A percentile compares a stretch with the other conserved stretches of the same genome.
Evolutionary conservation across 2,113 vertebrate genomes (phyloP).

Genomic region (Spermophilus dauricus): DNA sequence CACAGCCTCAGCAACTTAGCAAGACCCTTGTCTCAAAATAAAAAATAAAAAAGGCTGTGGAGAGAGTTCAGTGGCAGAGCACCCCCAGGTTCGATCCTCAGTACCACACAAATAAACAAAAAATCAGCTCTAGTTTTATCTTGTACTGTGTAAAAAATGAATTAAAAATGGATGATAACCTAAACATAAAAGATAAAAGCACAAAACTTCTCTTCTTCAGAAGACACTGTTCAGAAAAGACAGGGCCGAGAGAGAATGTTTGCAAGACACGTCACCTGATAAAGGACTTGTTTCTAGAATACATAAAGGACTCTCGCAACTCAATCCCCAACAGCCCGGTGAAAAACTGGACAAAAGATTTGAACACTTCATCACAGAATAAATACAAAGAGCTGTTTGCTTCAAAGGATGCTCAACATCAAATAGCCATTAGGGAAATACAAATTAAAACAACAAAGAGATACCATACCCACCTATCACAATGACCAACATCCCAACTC

Average conservation of each 20-base stretch:
- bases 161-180: background rate
- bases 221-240: background rate
- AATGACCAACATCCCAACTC: background rate
- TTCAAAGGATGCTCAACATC: background rate
- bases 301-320: background rate
- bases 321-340: background rate
- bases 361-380: background rate
- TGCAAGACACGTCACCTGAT: background rate
- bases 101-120: background rate
- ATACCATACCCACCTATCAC: too few species aligned
- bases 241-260: background rate
- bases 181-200: constrained; percentile 3
- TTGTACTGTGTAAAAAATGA: background rate
- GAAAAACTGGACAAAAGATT: background rate
- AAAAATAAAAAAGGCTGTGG: background rate
- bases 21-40: background rate
- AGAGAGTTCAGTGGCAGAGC: background rate
- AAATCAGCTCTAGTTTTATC: background rate
- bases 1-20: background rate
- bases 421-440: background rate
- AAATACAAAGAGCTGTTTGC: background rate
- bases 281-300: background rate
- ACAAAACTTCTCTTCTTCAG: background rate
- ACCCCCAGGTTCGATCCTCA: background rate
- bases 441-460: background rate